phyloP scores from a whole-genome alignment of 2,113 vertebrate genomes.

The Oostethus manadensis region DNA sequence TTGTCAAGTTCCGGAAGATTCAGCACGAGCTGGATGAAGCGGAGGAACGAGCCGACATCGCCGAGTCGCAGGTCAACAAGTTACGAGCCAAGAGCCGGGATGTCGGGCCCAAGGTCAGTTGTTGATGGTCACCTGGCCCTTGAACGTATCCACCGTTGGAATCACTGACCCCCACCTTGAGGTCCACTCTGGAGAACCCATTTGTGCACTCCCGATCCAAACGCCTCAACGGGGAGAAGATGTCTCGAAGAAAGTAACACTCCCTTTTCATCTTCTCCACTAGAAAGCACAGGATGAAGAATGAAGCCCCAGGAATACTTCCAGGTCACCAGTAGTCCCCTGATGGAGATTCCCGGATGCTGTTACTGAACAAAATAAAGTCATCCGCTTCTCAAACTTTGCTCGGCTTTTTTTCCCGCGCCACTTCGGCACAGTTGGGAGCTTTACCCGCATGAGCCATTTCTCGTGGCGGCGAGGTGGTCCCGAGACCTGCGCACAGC shows the following conservation, averaged over 20 bases:
- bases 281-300: slow-evolving; percentile 70
- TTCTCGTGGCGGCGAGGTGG: too few species aligned
- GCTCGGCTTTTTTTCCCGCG: slow-evolving; percentile 2
- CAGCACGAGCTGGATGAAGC: slow-evolving; percentile 70
- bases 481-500: too few species aligned
- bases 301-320: slow-evolving; percentile 35
- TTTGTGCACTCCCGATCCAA: too few species aligned
- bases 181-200: too few species aligned
- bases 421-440: too few species aligned
- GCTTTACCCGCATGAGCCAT: too few species aligned
- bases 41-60: slow-evolving; percentile 69
- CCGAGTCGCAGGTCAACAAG: slow-evolving; percentile 74
- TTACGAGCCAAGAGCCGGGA: slow-evolving; percentile 68
- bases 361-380: slow-evolving; percentile 57
- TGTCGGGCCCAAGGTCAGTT: slow-evolving; percentile 60
- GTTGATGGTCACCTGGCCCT: too few species aligned
- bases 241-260: too few species aligned
- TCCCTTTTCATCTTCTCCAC: slow-evolving; percentile 11
- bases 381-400: slow-evolving; percentile 34
- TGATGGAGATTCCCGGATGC: slow-evolving; percentile 48
- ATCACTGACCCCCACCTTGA: too few species aligned
- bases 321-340: slow-evolving; percentile 30
- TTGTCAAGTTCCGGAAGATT: slow-evolving; percentile 64
- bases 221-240: too few species aligned
- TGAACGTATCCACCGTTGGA: too few species aligned